A percentile compares a stretch with the other conserved stretches of the same genome.
These are phyloP conservation scores for Drosophila nannoptera DNA, from an alignment of 1,140 invertebrate genomes.

Conservation along the genomic window DNA sequence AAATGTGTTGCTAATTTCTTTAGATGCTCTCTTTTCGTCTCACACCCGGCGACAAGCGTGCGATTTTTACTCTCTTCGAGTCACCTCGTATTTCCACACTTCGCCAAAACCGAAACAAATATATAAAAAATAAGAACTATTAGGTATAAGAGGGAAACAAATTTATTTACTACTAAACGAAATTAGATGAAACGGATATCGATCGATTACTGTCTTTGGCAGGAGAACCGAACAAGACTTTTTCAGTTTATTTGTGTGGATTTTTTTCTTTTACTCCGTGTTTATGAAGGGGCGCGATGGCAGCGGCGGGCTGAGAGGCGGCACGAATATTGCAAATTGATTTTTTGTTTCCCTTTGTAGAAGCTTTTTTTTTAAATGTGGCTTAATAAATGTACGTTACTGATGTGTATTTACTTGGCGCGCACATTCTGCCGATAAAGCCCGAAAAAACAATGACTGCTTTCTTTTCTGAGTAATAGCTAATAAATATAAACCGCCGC, in stretches of 20 bases:
- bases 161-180: slow-evolving; percentile 1
- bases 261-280: slow-evolving; percentile 19
- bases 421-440: slow-evolving; percentile 33
- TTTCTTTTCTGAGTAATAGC: slow-evolving; percentile 37
- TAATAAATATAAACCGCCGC: slow-evolving; percentile 27
- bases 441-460: slow-evolving; percentile 36
- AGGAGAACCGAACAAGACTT: slow-evolving; percentile 10
- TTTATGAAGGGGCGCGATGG: slow-evolving; percentile 23
- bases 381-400: slow-evolving; percentile 5
- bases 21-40: slow-evolving; percentile 24
- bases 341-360: slow-evolving; percentile 24
- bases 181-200: slow-evolving; percentile 27
- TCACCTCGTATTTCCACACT: neutral
- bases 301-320: slow-evolving; percentile 21
- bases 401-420: slow-evolving; percentile 24
- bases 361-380: neutral
- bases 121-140: slow-evolving; percentile 9
- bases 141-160: neutral
- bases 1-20: slow-evolving; percentile 41
- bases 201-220: slow-evolving; percentile 22
- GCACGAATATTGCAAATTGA: slow-evolving; percentile 34
- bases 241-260: slow-evolving; percentile 8
- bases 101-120: slow-evolving; percentile 7
- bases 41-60: slow-evolving; percentile 28
- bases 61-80: slow-evolving; percentile 15